These are phyloP conservation scores for Crenuchus spilurus DNA, from an alignment of 2,797 vertebrate species.

Conservation along the genomic window DNA sequence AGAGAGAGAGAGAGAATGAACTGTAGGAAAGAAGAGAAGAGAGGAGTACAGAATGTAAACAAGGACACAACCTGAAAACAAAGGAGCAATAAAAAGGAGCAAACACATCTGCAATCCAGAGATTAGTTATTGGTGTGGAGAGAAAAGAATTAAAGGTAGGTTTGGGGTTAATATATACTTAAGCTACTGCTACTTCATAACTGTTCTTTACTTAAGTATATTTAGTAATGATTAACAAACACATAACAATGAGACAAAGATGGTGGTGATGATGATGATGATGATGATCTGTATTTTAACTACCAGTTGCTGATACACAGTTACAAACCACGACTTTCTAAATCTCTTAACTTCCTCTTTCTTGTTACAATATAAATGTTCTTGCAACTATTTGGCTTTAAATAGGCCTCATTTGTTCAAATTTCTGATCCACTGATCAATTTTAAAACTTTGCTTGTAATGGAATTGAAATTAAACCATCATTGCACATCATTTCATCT, in stretches of 20 bases:
- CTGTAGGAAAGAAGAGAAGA: conserved; percentile 51
- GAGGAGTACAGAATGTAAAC: conserved; percentile 53
- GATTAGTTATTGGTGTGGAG: background rate
- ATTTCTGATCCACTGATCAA: too few relatives aligned
- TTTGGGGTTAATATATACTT: background rate
- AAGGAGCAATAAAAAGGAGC: conserved; percentile 28
- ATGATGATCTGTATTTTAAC: background rate
- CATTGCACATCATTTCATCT: too few relatives aligned
- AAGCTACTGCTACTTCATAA: background rate
- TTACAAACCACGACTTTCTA: background rate
- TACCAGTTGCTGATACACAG: background rate
- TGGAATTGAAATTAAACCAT: too few relatives aligned
- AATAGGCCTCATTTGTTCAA: too few relatives aligned
- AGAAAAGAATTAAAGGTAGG: conserved; percentile 1
- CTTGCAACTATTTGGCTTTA: too few relatives aligned
- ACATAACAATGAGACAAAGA: too few relatives aligned
- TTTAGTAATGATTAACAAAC: background rate
- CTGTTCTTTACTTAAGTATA: background rate
- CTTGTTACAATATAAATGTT: background rate
- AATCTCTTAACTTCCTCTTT: background rate
- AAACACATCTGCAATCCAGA: background rate
- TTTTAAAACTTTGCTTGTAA: too few relatives aligned
- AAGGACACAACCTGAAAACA: conserved; percentile 24
- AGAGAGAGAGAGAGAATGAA: conserved; percentile 10
- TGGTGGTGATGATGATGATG: too few relatives aligned